phyloP scores from a whole-genome alignment of 2,888 invertebrate genomes.

The Helleia helle region DNA sequence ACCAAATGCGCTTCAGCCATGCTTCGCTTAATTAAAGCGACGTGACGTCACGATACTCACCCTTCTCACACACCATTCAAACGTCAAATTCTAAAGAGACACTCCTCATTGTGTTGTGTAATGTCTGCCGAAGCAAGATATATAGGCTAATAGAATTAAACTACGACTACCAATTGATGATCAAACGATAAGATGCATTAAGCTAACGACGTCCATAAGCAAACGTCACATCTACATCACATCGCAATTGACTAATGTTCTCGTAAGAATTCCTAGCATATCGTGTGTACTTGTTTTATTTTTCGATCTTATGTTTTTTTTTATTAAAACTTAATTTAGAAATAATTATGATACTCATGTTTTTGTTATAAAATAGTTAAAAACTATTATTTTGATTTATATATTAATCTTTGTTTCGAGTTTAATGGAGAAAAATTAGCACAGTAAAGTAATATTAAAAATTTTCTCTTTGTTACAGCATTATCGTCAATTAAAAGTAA shows the following conservation, averaged over 20 bases:
- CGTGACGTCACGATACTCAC: conserved; percentile 59
- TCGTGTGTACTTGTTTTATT: conserved; percentile 3
- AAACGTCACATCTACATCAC: conserved; percentile 6
- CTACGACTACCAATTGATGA: conserved; percentile 20
- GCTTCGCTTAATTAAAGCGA: conserved; percentile 67
- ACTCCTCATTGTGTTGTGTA: conserved; percentile 49
- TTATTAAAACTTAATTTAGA: no score
- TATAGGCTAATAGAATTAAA: conserved; percentile 44
- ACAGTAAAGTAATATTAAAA: conserved; percentile 14
- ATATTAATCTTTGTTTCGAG: no score
- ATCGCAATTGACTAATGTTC: conserved; percentile 8
- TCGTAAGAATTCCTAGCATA: neutral
- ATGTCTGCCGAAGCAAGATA: conserved; percentile 32
- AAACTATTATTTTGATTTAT: neutral
- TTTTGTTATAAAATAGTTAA: neutral
- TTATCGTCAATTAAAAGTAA: conserved; percentile 92
- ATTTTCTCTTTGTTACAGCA: conserved; percentile 76
- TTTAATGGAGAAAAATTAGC: no score
- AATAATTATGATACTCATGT: no score
- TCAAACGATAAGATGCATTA: conserved; percentile 13
- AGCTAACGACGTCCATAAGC: conserved; percentile 8
- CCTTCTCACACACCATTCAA: conserved; percentile 36
- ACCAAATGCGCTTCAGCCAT: conserved; percentile 53
- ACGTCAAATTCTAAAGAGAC: conserved; percentile 40
- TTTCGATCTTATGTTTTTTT: neutral